Base-by-base conservation (phyloP, 2,888 invertebrate genomes). In the Resseliella maxima region DNA sequence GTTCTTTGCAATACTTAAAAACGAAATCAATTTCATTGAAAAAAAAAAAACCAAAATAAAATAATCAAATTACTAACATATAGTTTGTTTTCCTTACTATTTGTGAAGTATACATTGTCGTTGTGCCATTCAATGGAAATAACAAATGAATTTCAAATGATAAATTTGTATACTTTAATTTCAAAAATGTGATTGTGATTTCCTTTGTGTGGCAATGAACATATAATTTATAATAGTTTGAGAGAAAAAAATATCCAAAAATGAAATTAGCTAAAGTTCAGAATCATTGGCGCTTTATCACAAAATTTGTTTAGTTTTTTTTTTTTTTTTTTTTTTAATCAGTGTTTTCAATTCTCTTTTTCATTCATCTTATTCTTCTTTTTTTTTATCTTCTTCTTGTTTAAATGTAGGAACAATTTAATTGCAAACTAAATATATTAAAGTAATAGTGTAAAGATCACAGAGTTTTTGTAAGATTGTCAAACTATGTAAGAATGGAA, bases 271-370 rank as follows among this genome's bases (percentile, higher is more conserved):
- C 2, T 15, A 31, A 15, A 3, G 5, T 24, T 1, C 31, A 12
- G 31, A 15, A 72, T 24, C 50, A 59, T 31, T 72, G 72, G 72
- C 31, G 35, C 72, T 72, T 31, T 72, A 31, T 72, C 72, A 31
- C 12, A 72, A 15, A 35, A 59, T 72, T 72, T 92, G 87, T 93
- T 93, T 8, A 93, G 93, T 31, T 72, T 12, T 72, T 72, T 72
- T 12, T 31, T 18, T 31, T 35, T 31, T 72, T 72, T 72, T 72
- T n/a, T n/a, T n/a, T n/a, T n/a, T n/a, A n/a, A n/a, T n/a, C n/a
- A n/a, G n/a, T n/a, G n/a, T n/a, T n/a, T n/a, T n/a, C n/a, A n/a
- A n/a, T n/a, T n/a, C n/a, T n/a, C n/a, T n/a, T n/a, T n/a, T n/a
- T n/a, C n/a, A n/a, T n/a, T n/a, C n/a, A n/a, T n/a, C n/a, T n/a